phyloP scores from a whole-genome alignment of 1,140 invertebrate genomes.

The Drosophila lini region DNA sequence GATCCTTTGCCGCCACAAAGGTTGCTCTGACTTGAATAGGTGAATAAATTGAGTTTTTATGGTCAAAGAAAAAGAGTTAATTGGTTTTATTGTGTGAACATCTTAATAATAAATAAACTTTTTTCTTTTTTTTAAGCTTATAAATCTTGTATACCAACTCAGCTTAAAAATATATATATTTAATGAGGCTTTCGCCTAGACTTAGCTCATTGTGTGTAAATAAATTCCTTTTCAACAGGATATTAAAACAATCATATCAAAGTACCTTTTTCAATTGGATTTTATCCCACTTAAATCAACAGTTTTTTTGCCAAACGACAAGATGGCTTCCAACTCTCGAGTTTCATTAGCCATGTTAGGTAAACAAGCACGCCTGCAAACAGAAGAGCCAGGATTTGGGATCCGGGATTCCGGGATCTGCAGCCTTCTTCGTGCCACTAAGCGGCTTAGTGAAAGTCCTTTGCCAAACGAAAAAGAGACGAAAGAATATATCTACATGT shows the following conservation, averaged over 20 bases:
- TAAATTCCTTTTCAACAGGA: neutral
- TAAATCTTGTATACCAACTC: too few relatives aligned
- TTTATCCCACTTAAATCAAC: conserved; percentile 32
- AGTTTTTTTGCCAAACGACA: conserved; percentile 28
- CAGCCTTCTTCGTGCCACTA: conserved; percentile 45
- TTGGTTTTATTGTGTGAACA: neutral
- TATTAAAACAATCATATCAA: conserved; percentile 25
- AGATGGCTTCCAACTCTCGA: conserved; percentile 41
- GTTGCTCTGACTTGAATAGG: neutral
- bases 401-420: conserved; percentile 17
- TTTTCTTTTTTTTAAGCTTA: neutral
- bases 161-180: neutral
- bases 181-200: neutral
- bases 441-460: conserved; percentile 75
- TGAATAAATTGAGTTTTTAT: neutral
- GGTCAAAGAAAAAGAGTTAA: neutral
- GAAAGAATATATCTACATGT: conserved; percentile 14
- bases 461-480: conserved; percentile 44
- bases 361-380: conserved; percentile 37
- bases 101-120: neutral
- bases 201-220: neutral
- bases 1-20: neutral
- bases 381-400: conserved; percentile 23
- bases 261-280: conserved; percentile 10
- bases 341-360: conserved; percentile 73